Percentiles rank a stretch among this genome's conserved stretches.
These are phyloP conservation scores for Tenthredo scrophulariae DNA, from an alignment of 2,888 invertebrate species.

Conservation along the genomic window DNA sequence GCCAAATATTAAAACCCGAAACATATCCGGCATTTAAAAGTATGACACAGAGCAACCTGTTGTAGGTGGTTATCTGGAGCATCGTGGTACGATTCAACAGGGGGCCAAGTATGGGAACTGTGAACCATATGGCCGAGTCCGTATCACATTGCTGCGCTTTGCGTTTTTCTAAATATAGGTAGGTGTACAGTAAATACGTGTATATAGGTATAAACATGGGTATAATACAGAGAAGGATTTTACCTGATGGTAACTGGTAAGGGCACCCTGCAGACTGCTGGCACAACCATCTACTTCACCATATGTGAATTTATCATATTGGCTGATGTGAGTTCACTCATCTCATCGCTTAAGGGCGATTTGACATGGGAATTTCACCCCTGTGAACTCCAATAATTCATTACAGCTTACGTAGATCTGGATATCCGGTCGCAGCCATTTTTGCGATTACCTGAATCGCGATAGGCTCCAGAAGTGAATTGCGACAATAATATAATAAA, in stretches of 20 bases:
- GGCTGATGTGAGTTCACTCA: slow-evolving; percentile 37
- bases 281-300: slow-evolving; percentile 34
- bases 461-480: background rate
- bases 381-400: slow-evolving; percentile 26
- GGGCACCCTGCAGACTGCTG: background rate
- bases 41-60: slow-evolving; percentile 52
- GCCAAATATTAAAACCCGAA: background rate
- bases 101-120: slow-evolving; percentile 48
- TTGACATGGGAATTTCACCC: slow-evolving; percentile 49
- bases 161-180: slow-evolving; percentile 28
- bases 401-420: background rate
- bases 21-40: slow-evolving; percentile 40
- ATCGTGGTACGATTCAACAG: slow-evolving; percentile 21
- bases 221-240: slow-evolving; percentile 22
- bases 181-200: slow-evolving; percentile 13
- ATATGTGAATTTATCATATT: slow-evolving; percentile 49
- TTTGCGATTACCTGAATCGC: background rate
- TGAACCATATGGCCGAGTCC: slow-evolving; percentile 35
- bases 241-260: slow-evolving; percentile 39
- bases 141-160: slow-evolving; percentile 46
- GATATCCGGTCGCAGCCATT: background rate
- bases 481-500: too few relatives aligned
- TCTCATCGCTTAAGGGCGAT: slow-evolving; percentile 30
- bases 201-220: slow-evolving; percentile 4
- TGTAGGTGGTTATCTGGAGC: slow-evolving; percentile 34